phyloP scores from a whole-genome alignment of 2,888 invertebrate genomes.

The Platynereis dumerilii region DNA sequence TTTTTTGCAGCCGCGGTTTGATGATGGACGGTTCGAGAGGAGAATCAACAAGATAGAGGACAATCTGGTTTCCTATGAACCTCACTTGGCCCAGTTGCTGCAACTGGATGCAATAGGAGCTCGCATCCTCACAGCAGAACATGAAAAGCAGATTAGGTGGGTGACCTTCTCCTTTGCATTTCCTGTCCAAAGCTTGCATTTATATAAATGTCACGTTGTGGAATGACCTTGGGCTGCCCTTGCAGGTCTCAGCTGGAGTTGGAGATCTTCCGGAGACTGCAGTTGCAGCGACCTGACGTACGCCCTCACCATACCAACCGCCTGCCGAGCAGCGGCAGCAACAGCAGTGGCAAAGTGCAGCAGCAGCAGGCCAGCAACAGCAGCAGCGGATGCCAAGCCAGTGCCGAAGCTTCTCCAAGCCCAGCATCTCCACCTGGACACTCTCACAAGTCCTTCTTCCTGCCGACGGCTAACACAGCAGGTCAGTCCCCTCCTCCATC shows the following conservation, averaged over 20 bases:
- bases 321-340: conserved; percentile 10
- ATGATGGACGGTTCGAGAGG: conserved; percentile 49
- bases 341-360: neutral
- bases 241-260: conserved; percentile 55
- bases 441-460: conserved; percentile 13
- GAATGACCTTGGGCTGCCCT: conserved; percentile 2
- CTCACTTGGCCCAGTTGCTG: conserved; percentile 56
- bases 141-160: conserved; percentile 57
- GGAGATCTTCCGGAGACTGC: conserved; percentile 59
- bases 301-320: conserved; percentile 6
- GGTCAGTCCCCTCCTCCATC: neutral
- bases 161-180: conserved; percentile 6
- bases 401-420: neutral
- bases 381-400: conserved; percentile 1
- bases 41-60: conserved; percentile 58
- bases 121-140: conserved; percentile 48
- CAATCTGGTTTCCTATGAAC: conserved; percentile 54
- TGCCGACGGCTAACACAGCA: neutral
- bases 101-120: conserved; percentile 51
- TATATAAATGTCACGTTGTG: too few species aligned
- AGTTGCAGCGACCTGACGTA: conserved; percentile 46
- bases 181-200: too few species aligned
- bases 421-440: conserved; percentile 8
- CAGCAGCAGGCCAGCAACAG: conserved; percentile 4
- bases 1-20: conserved; percentile 22